Evolutionary conservation across 1,140 invertebrate genomes (phyloP).

Genomic region (Vollenhovia emeryi): DNA sequence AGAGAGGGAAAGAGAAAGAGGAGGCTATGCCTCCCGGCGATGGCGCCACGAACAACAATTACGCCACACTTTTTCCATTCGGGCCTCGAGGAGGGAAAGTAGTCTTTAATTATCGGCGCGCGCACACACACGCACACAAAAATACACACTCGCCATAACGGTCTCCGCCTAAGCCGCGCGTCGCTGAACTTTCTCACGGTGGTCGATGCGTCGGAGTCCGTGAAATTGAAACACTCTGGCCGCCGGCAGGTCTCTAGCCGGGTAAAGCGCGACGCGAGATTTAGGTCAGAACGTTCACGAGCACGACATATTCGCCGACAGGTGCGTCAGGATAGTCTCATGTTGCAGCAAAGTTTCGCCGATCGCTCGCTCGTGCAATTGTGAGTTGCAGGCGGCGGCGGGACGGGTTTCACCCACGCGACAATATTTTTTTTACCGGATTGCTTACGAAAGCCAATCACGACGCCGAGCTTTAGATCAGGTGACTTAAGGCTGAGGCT

Average conservation of each 20-base stretch:
- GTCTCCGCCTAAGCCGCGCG: background rate
- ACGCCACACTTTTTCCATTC: slow-evolving; percentile 32
- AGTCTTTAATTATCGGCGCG: slow-evolving; percentile 48
- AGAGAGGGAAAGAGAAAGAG: background rate
- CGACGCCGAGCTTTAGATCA: too few relatives aligned
- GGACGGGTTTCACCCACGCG: too few relatives aligned
- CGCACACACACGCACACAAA: too few relatives aligned
- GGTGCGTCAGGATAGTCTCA: background rate
- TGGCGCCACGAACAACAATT: slow-evolving; percentile 52
- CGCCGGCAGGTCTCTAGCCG: background rate
- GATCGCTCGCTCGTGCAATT: background rate
- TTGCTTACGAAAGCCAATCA: too few relatives aligned
- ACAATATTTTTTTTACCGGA: too few relatives aligned
- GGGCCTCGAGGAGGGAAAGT: background rate
- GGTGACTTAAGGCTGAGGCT: too few relatives aligned
- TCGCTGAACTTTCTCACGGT: slow-evolving; percentile 39
- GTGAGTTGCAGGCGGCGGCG: background rate
- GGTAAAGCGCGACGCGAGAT: background rate
- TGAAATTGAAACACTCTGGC: slow-evolving; percentile 30
- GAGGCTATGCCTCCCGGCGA: background rate
- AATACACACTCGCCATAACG: slow-evolving; percentile 23
- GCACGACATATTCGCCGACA: slow-evolving; percentile 2
- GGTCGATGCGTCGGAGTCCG: slow-evolving; percentile 26
- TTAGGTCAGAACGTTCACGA: slow-evolving; percentile 30
- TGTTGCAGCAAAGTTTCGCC: slow-evolving; percentile 18